phyloP scores from a whole-genome alignment of 92 coral and sea anemone genomes.

The Palythoa caribaeorum region DNA sequence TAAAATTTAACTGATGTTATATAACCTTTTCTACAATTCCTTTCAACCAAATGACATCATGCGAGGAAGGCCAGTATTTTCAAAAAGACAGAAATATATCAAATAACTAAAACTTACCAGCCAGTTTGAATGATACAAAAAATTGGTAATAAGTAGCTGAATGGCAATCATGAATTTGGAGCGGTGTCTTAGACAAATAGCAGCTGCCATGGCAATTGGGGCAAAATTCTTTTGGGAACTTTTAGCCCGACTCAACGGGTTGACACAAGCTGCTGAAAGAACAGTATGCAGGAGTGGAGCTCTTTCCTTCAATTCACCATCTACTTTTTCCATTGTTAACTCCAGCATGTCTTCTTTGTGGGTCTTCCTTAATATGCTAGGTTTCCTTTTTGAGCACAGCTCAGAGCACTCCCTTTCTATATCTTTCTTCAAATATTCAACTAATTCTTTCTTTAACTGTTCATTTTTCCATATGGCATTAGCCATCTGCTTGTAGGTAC shows the following conservation, averaged over 20 bases:
- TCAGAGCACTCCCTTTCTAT: constrained; percentile 19
- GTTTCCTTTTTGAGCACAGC: constrained; percentile 23
- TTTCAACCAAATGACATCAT: constrained; percentile 19
- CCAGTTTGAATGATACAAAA: constrained; percentile 26
- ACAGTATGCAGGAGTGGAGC: constrained; percentile 25
- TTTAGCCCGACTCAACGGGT: constrained; percentile 23
- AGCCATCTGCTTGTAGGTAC: constrained; percentile 18
- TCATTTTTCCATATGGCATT: constrained; percentile 19
- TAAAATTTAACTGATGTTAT: constrained; percentile 11
- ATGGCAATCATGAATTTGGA: neutral
- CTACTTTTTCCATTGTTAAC: constrained; percentile 25
- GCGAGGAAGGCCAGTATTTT: neutral
- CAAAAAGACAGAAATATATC: neutral
- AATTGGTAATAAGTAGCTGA: constrained; percentile 4
- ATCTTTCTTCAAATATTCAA: constrained; percentile 3
- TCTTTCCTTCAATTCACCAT: neutral
- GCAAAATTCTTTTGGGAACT: constrained; percentile 35
- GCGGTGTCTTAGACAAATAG: neutral
- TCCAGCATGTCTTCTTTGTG: neutral
- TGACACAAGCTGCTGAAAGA: constrained; percentile 17
- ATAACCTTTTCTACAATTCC: neutral
- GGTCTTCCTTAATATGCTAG: neutral
- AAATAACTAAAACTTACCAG: constrained; percentile 31
- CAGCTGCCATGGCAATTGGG: constrained; percentile 12
- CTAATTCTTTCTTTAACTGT: constrained; percentile 14